Percentiles rank a stretch among this genome's conserved stretches.
These are phyloP conservation scores for Calyptomena viridis DNA, from an alignment of 2,113 vertebrate species.

Conservation along the genomic window DNA sequence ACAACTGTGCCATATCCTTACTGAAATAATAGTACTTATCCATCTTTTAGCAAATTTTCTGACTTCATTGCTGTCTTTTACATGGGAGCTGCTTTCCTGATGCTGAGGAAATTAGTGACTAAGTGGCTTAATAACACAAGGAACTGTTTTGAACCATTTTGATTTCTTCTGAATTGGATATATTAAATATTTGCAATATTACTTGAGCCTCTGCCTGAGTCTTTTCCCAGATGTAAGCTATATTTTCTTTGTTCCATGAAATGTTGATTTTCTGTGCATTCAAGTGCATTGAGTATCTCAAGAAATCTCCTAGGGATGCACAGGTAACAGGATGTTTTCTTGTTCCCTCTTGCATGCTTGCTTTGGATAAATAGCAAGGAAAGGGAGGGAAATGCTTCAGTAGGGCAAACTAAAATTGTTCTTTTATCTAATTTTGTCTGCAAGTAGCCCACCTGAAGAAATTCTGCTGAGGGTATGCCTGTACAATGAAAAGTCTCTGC, in stretches of 20 bases:
- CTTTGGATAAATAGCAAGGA: background rate
- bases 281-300: background rate
- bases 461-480: background rate
- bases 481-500: background rate
- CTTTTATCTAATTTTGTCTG: background rate
- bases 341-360: background rate
- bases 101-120: background rate
- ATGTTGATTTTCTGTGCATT: background rate
- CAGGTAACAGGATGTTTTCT: background rate
- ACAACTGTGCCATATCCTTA: background rate
- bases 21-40: background rate
- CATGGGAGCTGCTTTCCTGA: background rate
- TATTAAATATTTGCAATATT: background rate
- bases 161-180: background rate
- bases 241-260: background rate
- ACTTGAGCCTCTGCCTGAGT: background rate
- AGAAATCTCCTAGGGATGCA: background rate
- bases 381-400: background rate
- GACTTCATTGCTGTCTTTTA: background rate
- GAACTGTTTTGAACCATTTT: background rate
- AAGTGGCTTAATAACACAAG: background rate
- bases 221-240: background rate
- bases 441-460: background rate
- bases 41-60: background rate
- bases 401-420: background rate